These are phyloP conservation scores for Sebastolobus altivelis DNA, from an alignment of 2,797 vertebrate species.

Conservation along the genomic window DNA sequence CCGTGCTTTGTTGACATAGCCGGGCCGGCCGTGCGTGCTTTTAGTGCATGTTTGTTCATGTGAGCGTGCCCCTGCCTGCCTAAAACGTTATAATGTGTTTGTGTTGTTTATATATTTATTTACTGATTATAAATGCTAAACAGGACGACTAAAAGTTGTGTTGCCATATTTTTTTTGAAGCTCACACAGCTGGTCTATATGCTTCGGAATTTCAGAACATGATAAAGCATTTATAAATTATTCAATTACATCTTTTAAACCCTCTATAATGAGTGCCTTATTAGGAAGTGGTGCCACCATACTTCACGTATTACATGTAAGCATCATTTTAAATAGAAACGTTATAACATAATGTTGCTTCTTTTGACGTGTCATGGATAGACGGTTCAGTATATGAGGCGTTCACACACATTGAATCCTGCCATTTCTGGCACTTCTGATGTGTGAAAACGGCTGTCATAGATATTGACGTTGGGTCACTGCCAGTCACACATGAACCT, in stretches of 20 bases:
- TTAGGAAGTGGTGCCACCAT: neutral
- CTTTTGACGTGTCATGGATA: constrained; percentile 2
- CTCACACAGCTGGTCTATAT: neutral
- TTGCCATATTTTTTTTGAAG: neutral
- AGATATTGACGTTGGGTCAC: constrained; percentile 25
- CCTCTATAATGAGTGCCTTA: neutral
- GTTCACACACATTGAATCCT: constrained; percentile 19
- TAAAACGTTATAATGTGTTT: neutral
- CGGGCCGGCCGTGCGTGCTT: rapidly evolving
- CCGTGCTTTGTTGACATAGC: too few species aligned
- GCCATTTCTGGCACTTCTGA: constrained; percentile 38
- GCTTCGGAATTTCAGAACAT: neutral
- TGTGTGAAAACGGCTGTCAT: constrained; percentile 47
- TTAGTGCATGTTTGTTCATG: too few species aligned
- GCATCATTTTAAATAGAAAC: neutral
- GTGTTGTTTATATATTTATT: neutral
- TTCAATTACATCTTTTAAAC: neutral
- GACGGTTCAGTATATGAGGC: neutral
- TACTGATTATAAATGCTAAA: neutral
- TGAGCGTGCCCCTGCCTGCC: too few species aligned
- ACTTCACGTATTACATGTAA: neutral
- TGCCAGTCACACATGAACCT: constrained; percentile 13
- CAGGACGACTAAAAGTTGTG: neutral
- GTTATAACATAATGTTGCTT: neutral
- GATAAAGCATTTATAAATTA: neutral